Evolutionary conservation across 2,113 vertebrate species (phyloP), one percentile per base, ranked within the genome.

Genomic region (Podocnemis expansa): DNA sequence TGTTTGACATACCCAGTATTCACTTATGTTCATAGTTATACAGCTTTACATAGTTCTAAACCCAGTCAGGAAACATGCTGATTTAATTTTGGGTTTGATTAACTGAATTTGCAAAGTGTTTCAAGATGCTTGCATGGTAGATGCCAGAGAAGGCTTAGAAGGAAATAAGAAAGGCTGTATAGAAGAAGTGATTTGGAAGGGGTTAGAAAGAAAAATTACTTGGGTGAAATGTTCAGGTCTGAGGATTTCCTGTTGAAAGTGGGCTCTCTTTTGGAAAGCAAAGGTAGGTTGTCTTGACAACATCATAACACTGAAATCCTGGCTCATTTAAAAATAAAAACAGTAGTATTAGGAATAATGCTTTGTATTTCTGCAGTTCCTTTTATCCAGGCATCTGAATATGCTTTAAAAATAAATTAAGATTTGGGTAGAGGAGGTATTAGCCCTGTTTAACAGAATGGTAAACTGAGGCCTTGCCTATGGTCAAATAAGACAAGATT

Each of bases 61-160:
- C 55, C 47, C 38, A 1, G 78, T 0, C 1, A 25, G 43, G 90
- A 83, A 96, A 91, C 13, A 12, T 27, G 34, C 58, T 89, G 91
- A 3, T 94, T 96, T 93, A 76, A 89, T 94, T 63, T 56, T 47
- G 13, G 7, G 52, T 88, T 91, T 83, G 80, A 82, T 92, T 89
- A 87, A 4, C 56, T 82, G 55, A 47, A 84, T 51, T 27, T 41
- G 43, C 54, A 84, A 43, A 13, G 70, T 63, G 76, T 80, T 92
- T 91, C 47, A 49, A 80, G 81, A 83, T 88, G 90, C 87, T 89
- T 91, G 82, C 70, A 31, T 8, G 3, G 87, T 5, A 85, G 13
- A 75, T 73, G n/a, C n/a, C n/a, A 13, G n/a, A 47, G 47, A 89
- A 60, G 63, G 91, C 76, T 89, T 76, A 96, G 82, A 70, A 27